phyloP scores from a whole-genome alignment of 2,113 vertebrate species.

The Pleuronectes platessa region DNA sequence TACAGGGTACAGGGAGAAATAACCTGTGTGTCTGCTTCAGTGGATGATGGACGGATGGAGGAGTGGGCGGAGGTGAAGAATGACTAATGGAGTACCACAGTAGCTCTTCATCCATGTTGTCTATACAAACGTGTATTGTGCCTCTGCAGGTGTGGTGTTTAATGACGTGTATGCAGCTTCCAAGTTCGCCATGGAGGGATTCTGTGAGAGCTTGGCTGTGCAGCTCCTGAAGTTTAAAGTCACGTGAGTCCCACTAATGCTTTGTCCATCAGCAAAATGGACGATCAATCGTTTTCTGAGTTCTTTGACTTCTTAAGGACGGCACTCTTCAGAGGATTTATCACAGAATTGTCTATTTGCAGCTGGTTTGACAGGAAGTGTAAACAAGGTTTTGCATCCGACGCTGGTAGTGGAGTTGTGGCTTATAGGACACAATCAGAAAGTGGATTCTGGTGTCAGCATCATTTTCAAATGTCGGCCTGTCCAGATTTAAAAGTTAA shows the following conservation, averaged over 20 bases:
- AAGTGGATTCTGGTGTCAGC: too few relatives aligned
- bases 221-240: constrained; percentile 81
- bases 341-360: too few relatives aligned
- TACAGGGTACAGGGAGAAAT: constrained; percentile 1
- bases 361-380: too few relatives aligned
- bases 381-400: too few relatives aligned
- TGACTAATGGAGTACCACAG: background rate
- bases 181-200: constrained; percentile 84
- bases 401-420: too few relatives aligned
- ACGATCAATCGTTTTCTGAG: too few relatives aligned
- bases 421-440: too few relatives aligned
- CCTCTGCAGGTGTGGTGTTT: constrained; percentile 77
- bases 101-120: background rate
- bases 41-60: constrained; percentile 8
- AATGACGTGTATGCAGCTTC: constrained; percentile 83
- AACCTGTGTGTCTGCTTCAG: constrained; percentile 1
- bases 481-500: too few relatives aligned
- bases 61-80: constrained; percentile 6
- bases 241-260: constrained; percentile 69
- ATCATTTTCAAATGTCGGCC: too few relatives aligned
- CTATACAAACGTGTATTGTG: background rate
- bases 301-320: too few relatives aligned
- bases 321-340: too few relatives aligned
- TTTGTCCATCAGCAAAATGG: background rate
- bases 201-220: constrained; percentile 81